Conservation (phyloP, 1,140 invertebrate genomes). For the Laupala kohalensis region DNA sequence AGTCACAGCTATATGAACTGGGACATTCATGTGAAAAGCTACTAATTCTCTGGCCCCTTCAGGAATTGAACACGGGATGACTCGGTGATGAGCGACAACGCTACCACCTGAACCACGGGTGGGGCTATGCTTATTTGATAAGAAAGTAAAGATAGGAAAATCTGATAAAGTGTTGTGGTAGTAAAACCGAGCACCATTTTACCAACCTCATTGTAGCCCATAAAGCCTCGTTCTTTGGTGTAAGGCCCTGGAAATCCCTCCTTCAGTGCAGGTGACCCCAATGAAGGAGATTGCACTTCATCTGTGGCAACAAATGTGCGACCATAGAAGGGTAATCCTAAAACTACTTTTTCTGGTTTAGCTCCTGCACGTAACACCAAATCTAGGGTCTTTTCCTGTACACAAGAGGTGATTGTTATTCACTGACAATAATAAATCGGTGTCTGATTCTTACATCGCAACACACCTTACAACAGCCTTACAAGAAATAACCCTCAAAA, state of each 20-base stretch:
- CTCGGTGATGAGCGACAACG: no score
- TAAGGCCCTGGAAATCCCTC: slow-evolving; percentile 57
- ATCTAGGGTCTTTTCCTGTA: slow-evolving; percentile 27
- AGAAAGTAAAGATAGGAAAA: no score
- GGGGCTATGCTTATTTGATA: no score
- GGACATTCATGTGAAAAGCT: no score
- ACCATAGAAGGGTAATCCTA: slow-evolving; percentile 75
- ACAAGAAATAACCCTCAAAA: no score
- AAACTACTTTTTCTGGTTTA: slow-evolving; percentile 56
- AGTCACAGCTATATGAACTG: no score
- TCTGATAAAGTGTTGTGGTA: no score
- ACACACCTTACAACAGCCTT: no score
- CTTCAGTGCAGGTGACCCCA: slow-evolving; percentile 34
- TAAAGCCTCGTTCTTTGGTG: slow-evolving; percentile 67
- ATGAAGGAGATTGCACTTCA: slow-evolving; percentile 26
- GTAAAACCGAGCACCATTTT: no score
- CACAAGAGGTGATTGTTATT: slow-evolving; percentile 5
- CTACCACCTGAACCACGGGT: no score
- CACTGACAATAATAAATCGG: not conserved
- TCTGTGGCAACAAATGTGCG: slow-evolving; percentile 51
- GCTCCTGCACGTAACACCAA: slow-evolving; percentile 39
- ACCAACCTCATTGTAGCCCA: slow-evolving; percentile 75
- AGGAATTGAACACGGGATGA: no score
- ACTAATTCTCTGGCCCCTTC: no score
- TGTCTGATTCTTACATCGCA: not conserved